These are phyloP conservation scores for Clusia tigrina DNA, from an alignment of 2,888 invertebrate species.

Conservation along the genomic window DNA sequence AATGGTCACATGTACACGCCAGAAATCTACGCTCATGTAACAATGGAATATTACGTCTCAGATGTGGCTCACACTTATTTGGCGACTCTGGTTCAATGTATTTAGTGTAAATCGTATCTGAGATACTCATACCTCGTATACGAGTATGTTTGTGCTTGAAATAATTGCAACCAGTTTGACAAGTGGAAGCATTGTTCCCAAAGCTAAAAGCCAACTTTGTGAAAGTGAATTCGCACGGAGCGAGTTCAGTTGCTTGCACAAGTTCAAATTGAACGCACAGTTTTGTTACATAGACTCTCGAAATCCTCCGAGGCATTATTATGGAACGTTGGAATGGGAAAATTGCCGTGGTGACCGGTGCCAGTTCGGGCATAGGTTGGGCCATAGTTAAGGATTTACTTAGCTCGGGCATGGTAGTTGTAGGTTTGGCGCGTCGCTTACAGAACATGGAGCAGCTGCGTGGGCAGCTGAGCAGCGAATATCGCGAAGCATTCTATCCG, in stretches of 20 bases:
- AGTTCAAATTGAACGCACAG: neutral
- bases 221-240: too few relatives aligned
- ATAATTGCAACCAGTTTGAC: slow-evolving; percentile 6
- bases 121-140: too few relatives aligned
- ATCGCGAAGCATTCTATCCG: slow-evolving; percentile 59
- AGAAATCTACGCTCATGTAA: too few relatives aligned
- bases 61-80: too few relatives aligned
- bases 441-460: slow-evolving; percentile 58
- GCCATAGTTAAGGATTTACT: slow-evolving; percentile 64
- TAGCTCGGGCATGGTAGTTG: slow-evolving; percentile 66
- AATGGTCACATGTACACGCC: too few relatives aligned
- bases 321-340: slow-evolving; percentile 57
- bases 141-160: too few relatives aligned
- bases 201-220: too few relatives aligned
- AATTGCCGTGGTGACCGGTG: slow-evolving; percentile 71
- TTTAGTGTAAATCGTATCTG: too few relatives aligned
- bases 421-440: slow-evolving; percentile 66
- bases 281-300: too few relatives aligned
- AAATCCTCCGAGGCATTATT: too few relatives aligned
- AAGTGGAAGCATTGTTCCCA: neutral
- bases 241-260: neutral
- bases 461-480: slow-evolving; percentile 32
- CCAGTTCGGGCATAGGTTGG: slow-evolving; percentile 69
- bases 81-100: too few relatives aligned
- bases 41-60: too few relatives aligned